Percentiles rank a stretch among this genome's conserved stretches.
Evolutionary conservation across 1,140 invertebrate species (phyloP).

Genomic region (Asbolus verrucosus): DNA sequence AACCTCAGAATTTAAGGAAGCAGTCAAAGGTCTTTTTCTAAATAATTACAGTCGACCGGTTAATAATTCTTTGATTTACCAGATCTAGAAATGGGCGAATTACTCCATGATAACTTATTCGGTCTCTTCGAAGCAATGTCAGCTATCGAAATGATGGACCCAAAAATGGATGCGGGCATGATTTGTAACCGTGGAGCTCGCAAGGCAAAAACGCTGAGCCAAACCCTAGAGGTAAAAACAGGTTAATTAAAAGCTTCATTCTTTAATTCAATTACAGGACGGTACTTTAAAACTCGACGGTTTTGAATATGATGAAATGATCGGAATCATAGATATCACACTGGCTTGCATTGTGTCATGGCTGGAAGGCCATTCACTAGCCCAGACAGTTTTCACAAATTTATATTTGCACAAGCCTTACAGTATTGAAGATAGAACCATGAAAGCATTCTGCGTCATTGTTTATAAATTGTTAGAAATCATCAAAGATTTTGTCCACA

Average conservation of each 20-base stretch:
- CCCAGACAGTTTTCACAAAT: conserved; percentile 97
- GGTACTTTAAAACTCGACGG: conserved; percentile 85
- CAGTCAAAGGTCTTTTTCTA: conserved; percentile 74
- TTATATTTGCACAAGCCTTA: conserved; percentile 94
- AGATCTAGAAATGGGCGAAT: conserved; percentile 89
- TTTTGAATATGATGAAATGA: conserved; percentile 77
- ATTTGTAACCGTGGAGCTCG: conserved; percentile 89
- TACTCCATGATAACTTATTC: conserved; percentile 89
- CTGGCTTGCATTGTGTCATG: conserved; percentile 93
- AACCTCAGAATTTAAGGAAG: conserved; percentile 79
- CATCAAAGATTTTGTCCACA: conserved; percentile 90
- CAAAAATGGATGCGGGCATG: conserved; percentile 99
- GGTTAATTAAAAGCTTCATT: conserved; percentile 22
- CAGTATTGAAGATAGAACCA: conserved; percentile 83
- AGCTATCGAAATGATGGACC: conserved; percentile 99
- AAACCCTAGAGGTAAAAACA: conserved; percentile 79
- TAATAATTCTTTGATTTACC: conserved; percentile 50
- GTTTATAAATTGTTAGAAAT: conserved; percentile 92
- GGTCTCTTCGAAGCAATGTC: conserved; percentile 99
- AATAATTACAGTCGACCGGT: not conserved
- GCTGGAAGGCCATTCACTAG: conserved; percentile 95
- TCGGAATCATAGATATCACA: conserved; percentile 94
- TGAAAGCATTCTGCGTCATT: conserved; percentile 89
- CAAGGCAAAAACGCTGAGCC: conserved; percentile 88
- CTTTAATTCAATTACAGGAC: conserved; percentile 67